Evolutionary conservation across 2,113 vertebrate genomes (phyloP).

Genomic region (Macroglossus sobrinus): DNA sequence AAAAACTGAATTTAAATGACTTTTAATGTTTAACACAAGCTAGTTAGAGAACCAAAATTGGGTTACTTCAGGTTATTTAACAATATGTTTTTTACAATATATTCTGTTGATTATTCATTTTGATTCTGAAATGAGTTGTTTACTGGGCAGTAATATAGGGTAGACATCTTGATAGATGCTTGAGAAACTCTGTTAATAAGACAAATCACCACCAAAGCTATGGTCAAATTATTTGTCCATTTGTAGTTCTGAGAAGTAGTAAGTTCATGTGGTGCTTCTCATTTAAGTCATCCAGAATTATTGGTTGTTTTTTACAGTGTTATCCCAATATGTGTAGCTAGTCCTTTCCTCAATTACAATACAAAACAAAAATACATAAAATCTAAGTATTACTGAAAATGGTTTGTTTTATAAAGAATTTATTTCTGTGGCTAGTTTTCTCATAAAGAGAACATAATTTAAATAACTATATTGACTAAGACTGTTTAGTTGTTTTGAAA

Average conservation of each 20-base stretch:
- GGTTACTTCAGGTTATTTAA: background rate
- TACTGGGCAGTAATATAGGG: background rate
- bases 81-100: background rate
- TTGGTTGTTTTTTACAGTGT: background rate
- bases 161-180: background rate
- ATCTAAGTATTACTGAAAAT: background rate
- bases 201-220: background rate
- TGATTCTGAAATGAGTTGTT: background rate
- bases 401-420: background rate
- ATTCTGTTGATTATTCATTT: background rate
- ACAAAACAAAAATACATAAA: background rate
- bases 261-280: background rate
- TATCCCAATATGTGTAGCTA: background rate
- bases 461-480: constrained; percentile 29
- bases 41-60: background rate
- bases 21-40: background rate
- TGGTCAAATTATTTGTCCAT: background rate
- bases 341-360: background rate
- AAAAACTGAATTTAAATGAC: background rate
- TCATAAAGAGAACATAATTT: background rate
- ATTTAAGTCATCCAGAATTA: background rate
- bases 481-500: constrained; percentile 13
- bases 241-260: background rate
- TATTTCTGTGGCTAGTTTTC: background rate
- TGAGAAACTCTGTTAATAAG: background rate